A percentile compares a stretch with the other conserved stretches of the same genome.
Conservation (phyloP, 1,140 invertebrate genomes). For the Acromyrmex heyeri region DNA sequence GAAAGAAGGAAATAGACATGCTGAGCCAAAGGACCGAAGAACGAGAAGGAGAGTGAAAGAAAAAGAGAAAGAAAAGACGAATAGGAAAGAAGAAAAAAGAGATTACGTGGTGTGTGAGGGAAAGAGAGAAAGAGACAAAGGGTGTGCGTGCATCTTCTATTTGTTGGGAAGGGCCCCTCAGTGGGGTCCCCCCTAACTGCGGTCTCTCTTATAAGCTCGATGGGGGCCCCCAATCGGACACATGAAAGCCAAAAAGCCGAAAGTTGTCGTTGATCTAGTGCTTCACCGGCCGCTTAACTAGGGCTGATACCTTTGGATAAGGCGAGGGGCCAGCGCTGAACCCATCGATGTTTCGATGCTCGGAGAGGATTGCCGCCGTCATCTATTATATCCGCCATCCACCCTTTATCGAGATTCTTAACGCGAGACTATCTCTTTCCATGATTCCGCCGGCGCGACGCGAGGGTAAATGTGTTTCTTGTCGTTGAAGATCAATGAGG, state of each 20-base stretch:
- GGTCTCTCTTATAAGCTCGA: conserved; percentile 77
- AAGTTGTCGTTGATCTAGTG: conserved; percentile 86
- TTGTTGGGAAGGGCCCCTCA: conserved; percentile 75
- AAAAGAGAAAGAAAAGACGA: background rate
- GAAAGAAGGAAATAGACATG: conserved; percentile 64
- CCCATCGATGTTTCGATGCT: conserved; percentile 76
- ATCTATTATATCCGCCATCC: conserved; percentile 81
- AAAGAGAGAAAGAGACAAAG: conserved; percentile 34
- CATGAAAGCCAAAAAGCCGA: conserved; percentile 85
- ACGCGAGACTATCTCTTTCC: conserved; percentile 70
- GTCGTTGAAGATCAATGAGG: conserved; percentile 29
- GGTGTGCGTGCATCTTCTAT: conserved; percentile 80
- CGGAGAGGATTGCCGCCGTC: conserved; percentile 73
- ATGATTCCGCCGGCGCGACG: conserved; percentile 52
- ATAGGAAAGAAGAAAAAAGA: background rate
- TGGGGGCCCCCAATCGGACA: conserved; percentile 80
- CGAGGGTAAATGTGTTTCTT: conserved; percentile 35
- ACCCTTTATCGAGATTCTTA: conserved; percentile 68
- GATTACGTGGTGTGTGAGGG: background rate
- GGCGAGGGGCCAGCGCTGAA: conserved; percentile 49
- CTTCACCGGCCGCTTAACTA: conserved; percentile 83
- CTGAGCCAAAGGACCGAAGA: background rate
- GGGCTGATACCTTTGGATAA: conserved; percentile 83
- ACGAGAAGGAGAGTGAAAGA: background rate
- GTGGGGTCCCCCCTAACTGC: conserved; percentile 77